Evolutionary conservation across 2,888 invertebrate genomes (phyloP).

Genomic region (Mellilla xanthometata): DNA sequence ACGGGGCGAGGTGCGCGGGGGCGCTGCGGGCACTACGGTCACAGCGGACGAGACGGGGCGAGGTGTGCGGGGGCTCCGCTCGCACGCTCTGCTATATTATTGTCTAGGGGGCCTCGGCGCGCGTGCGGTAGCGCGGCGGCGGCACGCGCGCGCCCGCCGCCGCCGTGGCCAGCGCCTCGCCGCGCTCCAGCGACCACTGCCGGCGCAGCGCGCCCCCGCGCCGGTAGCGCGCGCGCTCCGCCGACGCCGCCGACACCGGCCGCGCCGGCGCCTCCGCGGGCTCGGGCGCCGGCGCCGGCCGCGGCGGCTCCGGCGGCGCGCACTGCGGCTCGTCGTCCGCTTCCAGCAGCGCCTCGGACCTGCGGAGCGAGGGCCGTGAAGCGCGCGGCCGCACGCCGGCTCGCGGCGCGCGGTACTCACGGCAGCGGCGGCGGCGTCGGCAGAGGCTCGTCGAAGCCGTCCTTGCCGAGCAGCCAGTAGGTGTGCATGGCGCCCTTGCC

Average conservation of each 20-base stretch:
- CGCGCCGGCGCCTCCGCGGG: constrained; percentile 82
- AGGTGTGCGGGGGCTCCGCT: constrained; percentile 21
- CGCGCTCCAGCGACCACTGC: constrained; percentile 72
- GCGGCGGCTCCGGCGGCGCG: constrained; percentile 34
- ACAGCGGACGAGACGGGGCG: constrained; percentile 26
- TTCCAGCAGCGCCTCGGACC: constrained; percentile 62
- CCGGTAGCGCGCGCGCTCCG: constrained; percentile 31
- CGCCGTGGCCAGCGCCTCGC: constrained; percentile 57
- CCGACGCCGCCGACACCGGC: constrained; percentile 37
- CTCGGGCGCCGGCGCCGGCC: constrained; percentile 1
- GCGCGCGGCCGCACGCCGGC: constrained; percentile 55
- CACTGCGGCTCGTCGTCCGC: constrained; percentile 58
- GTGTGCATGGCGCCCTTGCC: constrained; percentile 95
- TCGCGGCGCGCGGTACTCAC: constrained; percentile 73
- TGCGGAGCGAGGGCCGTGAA: constrained; percentile 19
- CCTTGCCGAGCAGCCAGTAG: constrained; percentile 94
- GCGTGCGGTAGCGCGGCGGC: constrained; percentile 49
- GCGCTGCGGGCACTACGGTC: constrained; percentile 44
- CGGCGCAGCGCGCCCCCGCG: constrained; percentile 52
- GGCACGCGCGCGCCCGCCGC: constrained; percentile 41
- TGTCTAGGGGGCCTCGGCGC: constrained; percentile 30
- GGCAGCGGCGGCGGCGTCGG: constrained; percentile 90
- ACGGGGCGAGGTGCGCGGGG: constrained; percentile 11
- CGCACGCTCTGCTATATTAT: constrained; percentile 10
- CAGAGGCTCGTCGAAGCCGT: constrained; percentile 91